Percentiles rank a stretch among this genome's conserved stretches.
These are phyloP conservation scores for Drosophila bocqueti DNA, from an alignment of 1,140 invertebrate species.

Conservation along the genomic window DNA sequence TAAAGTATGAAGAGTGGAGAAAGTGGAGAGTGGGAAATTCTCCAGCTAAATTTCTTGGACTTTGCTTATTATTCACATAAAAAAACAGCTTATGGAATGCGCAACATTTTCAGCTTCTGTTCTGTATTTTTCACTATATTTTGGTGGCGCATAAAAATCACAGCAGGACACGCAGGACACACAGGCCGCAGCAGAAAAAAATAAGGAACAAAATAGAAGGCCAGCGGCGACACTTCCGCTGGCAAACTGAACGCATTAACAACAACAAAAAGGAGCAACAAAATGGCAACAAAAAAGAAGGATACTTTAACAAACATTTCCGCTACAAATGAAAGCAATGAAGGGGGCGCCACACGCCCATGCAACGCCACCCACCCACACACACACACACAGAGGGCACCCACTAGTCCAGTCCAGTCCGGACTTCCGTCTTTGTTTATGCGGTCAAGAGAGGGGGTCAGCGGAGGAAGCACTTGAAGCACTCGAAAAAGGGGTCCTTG, in stretches of 20 bases:
- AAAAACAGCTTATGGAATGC: constrained; percentile 28
- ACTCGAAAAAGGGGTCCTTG: constrained; percentile 16
- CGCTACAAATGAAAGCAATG: constrained; percentile 82
- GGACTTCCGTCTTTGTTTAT: constrained; percentile 78
- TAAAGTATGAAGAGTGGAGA: not conserved
- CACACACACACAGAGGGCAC: not conserved
- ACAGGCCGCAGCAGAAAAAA: not conserved
- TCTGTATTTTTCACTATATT: constrained; percentile 20
- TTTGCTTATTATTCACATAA: constrained; percentile 9
- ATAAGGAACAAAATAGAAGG: constrained; percentile 5
- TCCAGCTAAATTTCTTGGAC: constrained; percentile 18
- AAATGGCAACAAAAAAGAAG: constrained; percentile 44
- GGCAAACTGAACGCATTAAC: constrained; percentile 69
- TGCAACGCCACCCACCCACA: constrained; percentile 4
- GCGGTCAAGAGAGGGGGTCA: not conserved
- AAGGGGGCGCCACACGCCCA: constrained; percentile 33
- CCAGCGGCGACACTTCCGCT: constrained; percentile 70
- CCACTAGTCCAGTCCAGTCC: constrained; percentile 32
- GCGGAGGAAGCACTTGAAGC: not conserved
- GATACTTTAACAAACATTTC: constrained; percentile 83
- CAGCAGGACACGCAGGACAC: constrained; percentile 51
- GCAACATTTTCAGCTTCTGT: constrained; percentile 33
- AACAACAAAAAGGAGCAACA: constrained; percentile 14
- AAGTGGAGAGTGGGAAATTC: not conserved
- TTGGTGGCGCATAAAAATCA: constrained; percentile 61